Base-by-base conservation (phyloP, 1,140 invertebrate species). In the Pseudomyrmex dendroicus region DNA sequence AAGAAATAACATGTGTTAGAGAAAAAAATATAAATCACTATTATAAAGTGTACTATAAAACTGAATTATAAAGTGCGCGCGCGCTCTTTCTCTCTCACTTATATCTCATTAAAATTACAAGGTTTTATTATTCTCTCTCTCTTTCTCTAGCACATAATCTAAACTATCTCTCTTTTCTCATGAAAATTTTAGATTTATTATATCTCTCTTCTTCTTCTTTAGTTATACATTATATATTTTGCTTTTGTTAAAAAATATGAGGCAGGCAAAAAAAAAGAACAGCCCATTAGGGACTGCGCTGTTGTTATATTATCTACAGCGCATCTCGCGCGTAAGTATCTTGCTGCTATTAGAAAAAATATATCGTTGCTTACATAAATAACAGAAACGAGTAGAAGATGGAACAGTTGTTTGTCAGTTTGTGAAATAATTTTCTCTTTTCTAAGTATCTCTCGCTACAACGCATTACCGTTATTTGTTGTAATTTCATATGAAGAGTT, bases 371-470 rank as follows among this genome's bases (percentile, higher is more conserved):
- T 2, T 22, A 9, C 13, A 15, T 67, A 68, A 67, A 68, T 46
- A 25, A 4, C 17, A 54, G 20, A 70, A 70, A 70, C 20, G 20
- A 70, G 12, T 59, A 59, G 66, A 48, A 10, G 2, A 17, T 15
- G n/a, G 12, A 8, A 48, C 15, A n/a, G n/a, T 70, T 59, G 20
- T 61, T 80, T 80, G 56, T 61, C 76, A 61, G 10, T 59, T 70
- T 10, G 15, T 20, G 57, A 80, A 80, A 80, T 72, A 70, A 80
- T 80, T 74, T 48, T 15, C 22, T 13, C 3, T 20, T 54, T 63
- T 76, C 56, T 59, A 72, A 48, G 72, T 3, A 12, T 48, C 13
- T 57, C 17, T 57, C 13, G 8, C 20, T 13, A 4, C 5, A 0
- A 50, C 20, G 12, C 13, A 2, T 44, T n/a, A 25, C 35, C 35